phyloP scores from a whole-genome alignment of 92 coral and sea anemone species.

The Virgularia gustaviana region DNA sequence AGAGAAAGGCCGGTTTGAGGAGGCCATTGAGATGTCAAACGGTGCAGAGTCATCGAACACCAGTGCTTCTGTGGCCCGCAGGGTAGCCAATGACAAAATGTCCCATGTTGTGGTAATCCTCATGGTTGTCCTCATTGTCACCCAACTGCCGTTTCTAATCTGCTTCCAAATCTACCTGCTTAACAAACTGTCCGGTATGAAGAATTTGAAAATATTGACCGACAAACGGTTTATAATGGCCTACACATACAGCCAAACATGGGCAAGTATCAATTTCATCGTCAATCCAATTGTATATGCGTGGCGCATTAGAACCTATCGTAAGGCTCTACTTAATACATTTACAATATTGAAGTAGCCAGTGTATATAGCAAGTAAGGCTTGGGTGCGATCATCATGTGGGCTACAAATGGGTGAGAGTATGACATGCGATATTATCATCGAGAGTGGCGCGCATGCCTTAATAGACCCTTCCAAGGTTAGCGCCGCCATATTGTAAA shows the following conservation, averaged over 20 bases:
- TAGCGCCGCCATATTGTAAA: too few relatives aligned
- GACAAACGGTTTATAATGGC: not conserved
- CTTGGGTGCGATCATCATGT: too few relatives aligned
- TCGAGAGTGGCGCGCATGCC: too few relatives aligned
- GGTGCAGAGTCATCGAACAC: not conserved
- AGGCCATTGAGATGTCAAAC: not conserved
- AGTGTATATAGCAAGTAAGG: too few relatives aligned
- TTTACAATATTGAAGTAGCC: too few relatives aligned
- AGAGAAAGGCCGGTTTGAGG: slow-evolving; percentile 2
- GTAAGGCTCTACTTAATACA: slow-evolving; percentile 20
- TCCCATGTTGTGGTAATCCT: slow-evolving; percentile 24
- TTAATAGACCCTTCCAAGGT: too few relatives aligned
- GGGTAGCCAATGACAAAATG: slow-evolving; percentile 16
- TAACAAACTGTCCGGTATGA: not conserved
- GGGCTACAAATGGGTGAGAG: too few relatives aligned
- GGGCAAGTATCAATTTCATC: slow-evolving; percentile 26
- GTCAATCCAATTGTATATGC: slow-evolving; percentile 30
- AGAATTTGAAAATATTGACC: not conserved
- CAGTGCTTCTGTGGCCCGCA: not conserved
- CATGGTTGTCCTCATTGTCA: slow-evolving; percentile 2
- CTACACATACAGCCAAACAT: slow-evolving; percentile 1
- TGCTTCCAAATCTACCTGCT: slow-evolving; percentile 10
- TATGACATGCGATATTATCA: too few relatives aligned
- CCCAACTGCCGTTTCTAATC: slow-evolving; percentile 25
- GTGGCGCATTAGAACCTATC: slow-evolving; percentile 27